Conservation (phyloP, 2,113 vertebrate species). For the Phasianus colchicus region DNA sequence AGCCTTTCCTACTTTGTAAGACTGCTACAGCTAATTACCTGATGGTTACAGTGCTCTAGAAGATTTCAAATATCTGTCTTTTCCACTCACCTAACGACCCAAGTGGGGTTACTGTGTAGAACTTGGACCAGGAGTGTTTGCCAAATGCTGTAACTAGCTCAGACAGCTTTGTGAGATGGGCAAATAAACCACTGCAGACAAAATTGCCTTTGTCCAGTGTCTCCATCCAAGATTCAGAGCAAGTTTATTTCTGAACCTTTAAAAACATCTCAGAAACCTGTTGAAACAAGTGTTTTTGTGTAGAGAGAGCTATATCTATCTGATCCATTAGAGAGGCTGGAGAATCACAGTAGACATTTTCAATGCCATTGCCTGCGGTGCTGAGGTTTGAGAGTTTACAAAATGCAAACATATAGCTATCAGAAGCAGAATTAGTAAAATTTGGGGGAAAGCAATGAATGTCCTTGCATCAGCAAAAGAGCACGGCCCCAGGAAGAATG, state of each 20-base stretch:
- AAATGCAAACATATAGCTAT: background rate
- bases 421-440: background rate
- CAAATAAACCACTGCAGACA: slow-evolving; percentile 30
- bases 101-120: background rate
- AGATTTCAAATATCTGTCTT: slow-evolving; percentile 62
- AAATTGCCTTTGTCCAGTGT: background rate
- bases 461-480: background rate
- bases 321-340: background rate
- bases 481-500: background rate
- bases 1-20: slow-evolving; percentile 40
- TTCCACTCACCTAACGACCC: slow-evolving; percentile 30
- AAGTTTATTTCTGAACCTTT: background rate
- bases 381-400: background rate
- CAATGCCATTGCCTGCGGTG: background rate
- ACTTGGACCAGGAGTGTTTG: slow-evolving; percentile 43
- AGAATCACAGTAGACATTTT: background rate
- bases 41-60: slow-evolving; percentile 19
- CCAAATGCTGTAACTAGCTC: slow-evolving; percentile 17
- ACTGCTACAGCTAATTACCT: slow-evolving; percentile 62
- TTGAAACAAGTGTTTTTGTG: background rate
- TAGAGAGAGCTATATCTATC: background rate
- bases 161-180: background rate
- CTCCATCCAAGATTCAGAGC: background rate
- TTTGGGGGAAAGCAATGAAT: background rate
- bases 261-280: background rate